Conservation (phyloP, 2,113 vertebrate genomes). For the Mungos mungo region DNA sequence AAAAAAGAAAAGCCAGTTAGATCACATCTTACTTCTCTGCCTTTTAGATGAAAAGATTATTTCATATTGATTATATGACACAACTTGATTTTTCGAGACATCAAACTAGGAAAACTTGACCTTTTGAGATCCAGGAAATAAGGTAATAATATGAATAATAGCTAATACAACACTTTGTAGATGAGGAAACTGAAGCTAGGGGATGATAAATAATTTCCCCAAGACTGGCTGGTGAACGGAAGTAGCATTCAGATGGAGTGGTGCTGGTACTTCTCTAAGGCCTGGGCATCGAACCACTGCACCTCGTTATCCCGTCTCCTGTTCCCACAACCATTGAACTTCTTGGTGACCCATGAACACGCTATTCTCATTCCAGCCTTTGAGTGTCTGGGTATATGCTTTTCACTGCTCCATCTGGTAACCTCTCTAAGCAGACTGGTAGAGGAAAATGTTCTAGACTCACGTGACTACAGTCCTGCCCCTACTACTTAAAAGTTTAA, state of each 20-base stretch:
- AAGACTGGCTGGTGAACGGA: background rate
- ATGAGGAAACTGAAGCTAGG: background rate
- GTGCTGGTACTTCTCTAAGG: background rate
- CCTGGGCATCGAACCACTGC: background rate
- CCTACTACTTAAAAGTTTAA: background rate
- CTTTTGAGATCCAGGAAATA: background rate
- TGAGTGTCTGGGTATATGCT: background rate
- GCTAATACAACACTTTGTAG: background rate
- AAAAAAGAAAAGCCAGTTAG: background rate
- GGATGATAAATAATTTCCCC: background rate
- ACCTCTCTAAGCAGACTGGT: background rate
- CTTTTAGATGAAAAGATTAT: constrained; percentile 4
- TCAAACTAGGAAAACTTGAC: background rate
- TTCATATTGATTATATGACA: background rate
- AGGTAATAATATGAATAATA: background rate
- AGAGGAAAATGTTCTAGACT: background rate
- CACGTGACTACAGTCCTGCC: background rate
- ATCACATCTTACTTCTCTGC: background rate
- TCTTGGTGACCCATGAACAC: background rate
- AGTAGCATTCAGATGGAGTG: background rate
- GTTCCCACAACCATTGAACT: background rate
- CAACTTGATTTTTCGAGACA: background rate
- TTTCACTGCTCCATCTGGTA: background rate
- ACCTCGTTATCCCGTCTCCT: accelerated
- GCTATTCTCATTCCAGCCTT: background rate